These are phyloP conservation scores for Gymnodraco acuticeps DNA, from an alignment of 2,797 vertebrate genomes.

Conservation along the genomic window DNA sequence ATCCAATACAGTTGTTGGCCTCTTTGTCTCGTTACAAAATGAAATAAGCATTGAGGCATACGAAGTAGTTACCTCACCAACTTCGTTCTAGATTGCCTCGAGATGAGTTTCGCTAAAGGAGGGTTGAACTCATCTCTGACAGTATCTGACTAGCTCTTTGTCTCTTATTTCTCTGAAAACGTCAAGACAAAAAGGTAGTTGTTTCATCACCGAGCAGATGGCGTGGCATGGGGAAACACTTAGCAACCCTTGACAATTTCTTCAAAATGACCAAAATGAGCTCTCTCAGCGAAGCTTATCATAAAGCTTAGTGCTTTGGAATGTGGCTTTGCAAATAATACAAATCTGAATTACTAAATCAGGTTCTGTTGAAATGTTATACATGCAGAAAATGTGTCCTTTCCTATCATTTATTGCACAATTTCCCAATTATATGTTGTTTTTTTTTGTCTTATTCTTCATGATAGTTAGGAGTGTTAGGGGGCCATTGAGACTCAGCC, in stretches of 20 bases:
- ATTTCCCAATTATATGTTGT: conserved; percentile 20
- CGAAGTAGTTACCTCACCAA: conserved; percentile 48
- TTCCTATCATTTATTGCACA: conserved; percentile 1
- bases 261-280: conserved; percentile 11
- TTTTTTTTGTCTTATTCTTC: conserved; percentile 15
- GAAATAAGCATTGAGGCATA: conserved; percentile 21
- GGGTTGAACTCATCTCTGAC: conserved; percentile 41
- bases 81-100: conserved; percentile 46
- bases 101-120: conserved; percentile 36
- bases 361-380: not conserved
- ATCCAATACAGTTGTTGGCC: conserved; percentile 38
- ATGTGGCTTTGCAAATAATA: not conserved
- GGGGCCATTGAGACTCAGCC: conserved; percentile 46
- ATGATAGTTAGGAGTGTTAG: conserved; percentile 18
- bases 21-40: conserved; percentile 28
- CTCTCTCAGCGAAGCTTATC: not conserved
- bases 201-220: conserved; percentile 52
- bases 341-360: not conserved
- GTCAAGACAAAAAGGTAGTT: conserved; percentile 42
- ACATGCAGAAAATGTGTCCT: not conserved
- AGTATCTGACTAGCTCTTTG: conserved; percentile 56
- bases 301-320: conserved; percentile 7
- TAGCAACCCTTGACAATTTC: conserved; percentile 18
- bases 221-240: conserved; percentile 47
- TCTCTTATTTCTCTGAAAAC: conserved; percentile 45